Evolutionary conservation across 2,797 vertebrate species (phyloP), one percentile per base, ranked within the genome.

Genomic region (Denticeps clupeoides): DNA sequence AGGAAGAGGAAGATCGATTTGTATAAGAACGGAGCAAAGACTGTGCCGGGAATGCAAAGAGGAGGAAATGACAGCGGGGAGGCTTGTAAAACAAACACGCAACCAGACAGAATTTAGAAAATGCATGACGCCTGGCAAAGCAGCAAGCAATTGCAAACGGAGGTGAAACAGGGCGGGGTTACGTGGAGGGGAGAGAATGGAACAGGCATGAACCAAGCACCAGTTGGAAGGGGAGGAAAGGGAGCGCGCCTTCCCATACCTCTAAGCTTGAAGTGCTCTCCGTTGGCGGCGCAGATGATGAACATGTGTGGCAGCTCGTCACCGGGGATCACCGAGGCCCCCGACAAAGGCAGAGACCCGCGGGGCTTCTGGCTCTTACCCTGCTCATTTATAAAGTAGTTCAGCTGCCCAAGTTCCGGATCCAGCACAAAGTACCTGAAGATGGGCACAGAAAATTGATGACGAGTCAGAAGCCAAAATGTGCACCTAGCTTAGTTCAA

Each of bases 401-500:
- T 87, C 54, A 94, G 82, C 65, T 85, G 72, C 13, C 87, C 85
- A 1, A 75, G 75, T 55, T 92, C 89, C 19, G 86, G 86, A 41
- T 94, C 87, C 80, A 94, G 68, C 49, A 91, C 82, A 47, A 93
- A 93, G 67, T 91, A 94, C 76, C 90, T 94, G 60, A 44, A 64
- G 43, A 31, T 42, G 25, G 18, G 3, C 28, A 50, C n/a, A 38
- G 25, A 54, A 25, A 47, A 11, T 38, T 22, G 41, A 10, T 33
- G 29, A 18, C 25, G 25, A 40, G 26, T 19, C 12, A 4, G 22
- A 13, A 25, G 25, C 38, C 40, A 32, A 37, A 18, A n/a, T 18
- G 27, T 16, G n/a, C 80, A 91, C 90, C 90, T 89, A 86, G 82
- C 87, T 76, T 92, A n/a, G n/a, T n/a, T n/a, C n/a, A n/a, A n/a